Evolutionary conservation across 2,797 vertebrate genomes (phyloP), one percentile per base, ranked within the genome.

Genomic region (Limnodromus scolopaceus): DNA sequence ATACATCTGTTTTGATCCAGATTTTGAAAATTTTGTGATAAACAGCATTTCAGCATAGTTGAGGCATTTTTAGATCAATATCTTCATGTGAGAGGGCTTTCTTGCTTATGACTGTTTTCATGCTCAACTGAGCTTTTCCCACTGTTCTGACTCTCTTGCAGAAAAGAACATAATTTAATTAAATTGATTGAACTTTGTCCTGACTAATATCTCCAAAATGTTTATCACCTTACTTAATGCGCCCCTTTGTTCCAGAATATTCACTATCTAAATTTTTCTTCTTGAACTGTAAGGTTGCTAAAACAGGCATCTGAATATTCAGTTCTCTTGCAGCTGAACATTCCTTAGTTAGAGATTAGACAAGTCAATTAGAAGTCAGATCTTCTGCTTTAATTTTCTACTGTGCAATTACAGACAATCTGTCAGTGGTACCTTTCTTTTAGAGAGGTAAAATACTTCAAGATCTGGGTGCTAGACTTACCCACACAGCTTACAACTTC

Each of bases 1-100:
- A 79, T 85, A 74, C 38, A 48, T 65, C 82, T 93, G 24, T 68
- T 89, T 97, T 87, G 66, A 95, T 91, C 27, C 6, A 85, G 38
- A 69, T 84, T 94, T 92, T 84, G 30, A 93, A 96, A 71, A 72
- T 58, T 48, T 92, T 5, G 13, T 38, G 18, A 64, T 66, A 71
- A 95, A 96, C 27, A 72, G 12, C 53, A 43, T 81, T 84, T 86
- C 36, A 51, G 11, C 14, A 38, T 15, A 88, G 30, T 27, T 68
- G n/a, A 46, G 19, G 17, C 53, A n/a, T 81, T 83, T 75, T 92
- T 89, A 64, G 43, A 82, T 69, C 69, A 75, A 9, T 45, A 20
- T 49, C 4, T 3, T 91, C 32, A 57, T 4, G 4, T 28, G 22
- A 16, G 22, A 4, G 5, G 3, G 12, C 3, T 53, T 74, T 84